Base-by-base conservation (phyloP, 1,140 invertebrate genomes). In the Procambarus virginalis region DNA sequence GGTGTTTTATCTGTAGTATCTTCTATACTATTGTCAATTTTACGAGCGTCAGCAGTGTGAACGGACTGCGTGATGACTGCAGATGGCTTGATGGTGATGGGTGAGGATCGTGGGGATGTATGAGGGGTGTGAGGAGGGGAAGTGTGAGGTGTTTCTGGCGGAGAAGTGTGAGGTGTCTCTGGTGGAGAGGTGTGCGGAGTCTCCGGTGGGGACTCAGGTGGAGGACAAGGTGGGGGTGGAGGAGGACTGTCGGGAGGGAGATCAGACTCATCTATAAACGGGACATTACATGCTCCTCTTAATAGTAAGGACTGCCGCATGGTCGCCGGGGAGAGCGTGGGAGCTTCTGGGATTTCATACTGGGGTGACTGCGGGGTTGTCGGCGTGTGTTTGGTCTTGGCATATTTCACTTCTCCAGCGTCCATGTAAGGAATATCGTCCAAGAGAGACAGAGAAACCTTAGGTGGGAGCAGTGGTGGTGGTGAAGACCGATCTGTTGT, bases 401-500 rank as follows among this genome's bases (percentile, higher is more conserved):
- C 81, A 17, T 77, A 70, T 70, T 70, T 84, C 4, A 89, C 9
- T 60, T 89, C 88, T 17, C 79, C 78, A 8, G 80, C 88, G 77
- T 89, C 88, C 81, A 89, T 89, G 82, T 89, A 89, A n/a, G 88
- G 88, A 51, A 89, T 84, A 20, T 89, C 88, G 8, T 89, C 88
- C 46, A 89, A 17, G 51, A 84, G 51, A 12, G 87, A 83, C 34
- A 77, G 70, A 2, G 87, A 34, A 48, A 46, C 64, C 58, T 82
- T 83, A 17, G 68, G 49, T 22, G 81, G 87, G 17, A 17, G 6
- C 17, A 48, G 14, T 1, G 73, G 55, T 60, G 73, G 22, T 55
- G 70, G 22, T 10, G 58, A 45, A 8, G 8, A 8, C 4, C 12
- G 14, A 10, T 48, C n/a, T 81, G 51, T 82, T 34, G 5, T 6